Evolutionary conservation across 2,113 vertebrate species (phyloP).

Genomic region (Aplodontia rufa): DNA sequence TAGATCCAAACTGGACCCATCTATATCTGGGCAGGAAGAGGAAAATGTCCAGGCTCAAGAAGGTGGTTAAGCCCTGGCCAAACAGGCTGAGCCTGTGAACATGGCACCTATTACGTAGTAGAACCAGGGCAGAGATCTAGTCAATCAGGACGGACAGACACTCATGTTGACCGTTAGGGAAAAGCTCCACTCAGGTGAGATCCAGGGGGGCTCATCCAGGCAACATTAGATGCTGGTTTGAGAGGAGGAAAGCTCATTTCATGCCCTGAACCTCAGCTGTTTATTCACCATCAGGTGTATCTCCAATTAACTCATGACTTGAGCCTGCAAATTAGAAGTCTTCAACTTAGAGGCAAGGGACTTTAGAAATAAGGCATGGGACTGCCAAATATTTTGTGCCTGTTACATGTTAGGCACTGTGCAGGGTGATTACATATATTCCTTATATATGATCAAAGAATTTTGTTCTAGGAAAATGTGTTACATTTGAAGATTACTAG

Average conservation of each 20-base stretch:
- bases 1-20: background rate
- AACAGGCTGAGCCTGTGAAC: background rate
- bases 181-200: background rate
- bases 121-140: background rate
- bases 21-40: background rate
- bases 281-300: background rate
- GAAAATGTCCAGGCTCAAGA: background rate
- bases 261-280: background rate
- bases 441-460: background rate
- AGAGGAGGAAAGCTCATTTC: background rate
- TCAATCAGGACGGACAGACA: background rate
- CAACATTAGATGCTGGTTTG: background rate
- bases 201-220: background rate
- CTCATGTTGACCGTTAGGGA: background rate
- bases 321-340: background rate
- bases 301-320: background rate
- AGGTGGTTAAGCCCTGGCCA: background rate
- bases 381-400: background rate
- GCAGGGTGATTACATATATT: background rate
- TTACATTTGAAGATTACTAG: conserved; percentile 5
- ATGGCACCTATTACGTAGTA: background rate
- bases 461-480: background rate
- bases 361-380: background rate
- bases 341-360: background rate
- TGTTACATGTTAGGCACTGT: background rate